Base-by-base conservation (phyloP, 2,888 invertebrate species). In the Ellobium chinense region DNA sequence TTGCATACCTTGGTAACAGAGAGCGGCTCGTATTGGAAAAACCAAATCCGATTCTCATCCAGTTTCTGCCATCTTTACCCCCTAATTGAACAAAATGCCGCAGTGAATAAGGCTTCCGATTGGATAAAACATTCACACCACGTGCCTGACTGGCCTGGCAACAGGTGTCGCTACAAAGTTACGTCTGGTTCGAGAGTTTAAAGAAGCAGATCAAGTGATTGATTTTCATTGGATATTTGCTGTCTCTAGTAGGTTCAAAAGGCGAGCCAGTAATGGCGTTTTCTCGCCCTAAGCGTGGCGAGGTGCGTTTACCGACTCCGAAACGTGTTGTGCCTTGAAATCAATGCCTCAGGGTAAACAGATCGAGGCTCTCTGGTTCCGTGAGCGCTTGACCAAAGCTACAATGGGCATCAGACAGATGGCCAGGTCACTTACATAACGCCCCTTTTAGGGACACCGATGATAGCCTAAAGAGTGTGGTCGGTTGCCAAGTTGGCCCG, bases 291-390 rank as follows among this genome's bases (percentile, higher is more conserved):
- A 46, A 60, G 60, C 60, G 60, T 60, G 60, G 60, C 60, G 9
- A 46, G 46, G 9, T 46, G 7, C 46, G 18, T 46, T 46, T 46
- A 12, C 7, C 14, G 12, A 60, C 7, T n/a, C n/a, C 60, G 60
- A n/a, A 60, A 60, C 60, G 60, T 60, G 60, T 7, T n/a, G n/a
- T 5, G 60, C 14, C 60, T 7, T 5, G 60, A 24, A 24, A 60
- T 60, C 60, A 60, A 21, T 60, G 27, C 60, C n/a, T 24, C n/a
- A 60, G n/a, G 60, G 60, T 60, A 60, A 60, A 60, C 60, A 60
- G n/a, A 24, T 21, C n/a, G n/a, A n/a, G 60, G 7, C 60, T 24
- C n/a, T 7, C 5, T 24, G n/a, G 27, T 24, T 7, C 60, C 60
- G 60, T 24, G 60, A 5, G 60, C 60, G 60, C 60, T 60, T 60